phyloP scores from a whole-genome alignment of 2,888 invertebrate genomes.

The Branchellion lobata region DNA sequence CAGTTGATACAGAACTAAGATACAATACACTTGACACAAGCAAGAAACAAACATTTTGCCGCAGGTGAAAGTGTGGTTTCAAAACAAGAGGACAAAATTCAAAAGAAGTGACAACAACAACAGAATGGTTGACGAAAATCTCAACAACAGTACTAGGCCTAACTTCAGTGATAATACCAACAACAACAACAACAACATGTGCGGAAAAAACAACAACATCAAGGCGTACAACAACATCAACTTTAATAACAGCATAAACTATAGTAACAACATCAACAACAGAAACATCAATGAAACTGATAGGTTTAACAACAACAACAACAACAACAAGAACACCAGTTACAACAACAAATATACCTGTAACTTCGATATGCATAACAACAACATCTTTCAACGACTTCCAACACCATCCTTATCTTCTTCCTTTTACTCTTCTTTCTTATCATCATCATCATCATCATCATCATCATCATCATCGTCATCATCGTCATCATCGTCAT shows the following conservation, averaged over 20 bases:
- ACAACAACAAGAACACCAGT: neutral
- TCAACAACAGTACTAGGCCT: neutral
- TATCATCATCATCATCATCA: constrained; percentile 32
- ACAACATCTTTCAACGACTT: neutral
- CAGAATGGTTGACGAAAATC: neutral
- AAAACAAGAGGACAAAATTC: constrained; percentile 77
- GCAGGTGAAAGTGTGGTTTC: constrained; percentile 61
- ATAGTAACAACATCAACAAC: constrained; percentile 18
- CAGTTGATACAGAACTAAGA: too few species aligned
- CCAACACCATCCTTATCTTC: neutral
- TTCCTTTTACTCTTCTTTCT: too few species aligned
- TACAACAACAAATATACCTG: neutral
- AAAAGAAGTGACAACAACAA: constrained; percentile 66
- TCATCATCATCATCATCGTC: constrained; percentile 23
- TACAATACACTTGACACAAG: too few species aligned
- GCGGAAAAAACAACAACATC: neutral
- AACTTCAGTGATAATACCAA: constrained; percentile 5
- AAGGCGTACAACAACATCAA: neutral
- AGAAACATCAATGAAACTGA: neutral
- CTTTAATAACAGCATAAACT: neutral
- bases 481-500: constrained; percentile 26
- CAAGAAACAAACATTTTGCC: too few species aligned
- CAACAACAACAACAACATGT: neutral
- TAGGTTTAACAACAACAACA: neutral
- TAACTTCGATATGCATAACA: neutral